Evolutionary conservation across 1,140 invertebrate species (phyloP).

Genomic region (Drosophila biarmipes): DNA sequence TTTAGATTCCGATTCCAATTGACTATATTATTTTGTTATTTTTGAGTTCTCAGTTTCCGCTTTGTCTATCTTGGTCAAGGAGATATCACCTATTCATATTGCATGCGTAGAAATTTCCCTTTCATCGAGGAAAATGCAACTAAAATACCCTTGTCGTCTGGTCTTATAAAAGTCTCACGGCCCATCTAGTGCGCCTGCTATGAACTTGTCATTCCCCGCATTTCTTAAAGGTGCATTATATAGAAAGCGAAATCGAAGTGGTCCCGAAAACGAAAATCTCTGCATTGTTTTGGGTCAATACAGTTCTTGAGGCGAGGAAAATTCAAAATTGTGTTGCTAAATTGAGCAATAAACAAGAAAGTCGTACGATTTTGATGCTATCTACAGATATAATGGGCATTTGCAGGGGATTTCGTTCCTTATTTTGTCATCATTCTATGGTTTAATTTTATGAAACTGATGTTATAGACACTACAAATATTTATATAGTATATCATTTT

Average conservation of each 20-base stretch:
- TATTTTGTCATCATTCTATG: no score
- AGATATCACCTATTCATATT: background rate
- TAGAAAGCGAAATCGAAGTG: conserved; percentile 34
- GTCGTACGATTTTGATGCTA: background rate
- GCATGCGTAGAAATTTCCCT: conserved; percentile 49
- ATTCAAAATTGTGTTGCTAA: conserved; percentile 12
- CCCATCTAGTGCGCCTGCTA: conserved; percentile 25
- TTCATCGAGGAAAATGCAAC: conserved; percentile 49
- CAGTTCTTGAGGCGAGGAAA: conserved; percentile 6
- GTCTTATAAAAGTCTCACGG: conserved; percentile 48
- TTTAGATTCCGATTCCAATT: background rate
- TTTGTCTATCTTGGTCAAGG: conserved; percentile 3
- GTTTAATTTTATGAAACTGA: no score
- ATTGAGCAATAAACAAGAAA: conserved; percentile 22
- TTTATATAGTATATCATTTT: no score
- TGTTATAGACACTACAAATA: no score
- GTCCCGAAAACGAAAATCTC: conserved; percentile 5
- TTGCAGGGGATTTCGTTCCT: conserved; percentile 5
- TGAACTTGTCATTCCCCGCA: conserved; percentile 61
- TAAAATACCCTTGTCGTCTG: conserved; percentile 7
- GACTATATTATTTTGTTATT: no score
- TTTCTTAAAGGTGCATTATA: conserved; percentile 25
- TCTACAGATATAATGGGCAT: conserved; percentile 7
- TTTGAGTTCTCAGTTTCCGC: conserved; percentile 5
- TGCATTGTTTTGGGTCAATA: conserved; percentile 37